A percentile compares a stretch with the other conserved stretches of the same genome.
These are phyloP conservation scores for Hoplostethus atlanticus DNA, from an alignment of 2,797 vertebrate species.

Conservation along the genomic window DNA sequence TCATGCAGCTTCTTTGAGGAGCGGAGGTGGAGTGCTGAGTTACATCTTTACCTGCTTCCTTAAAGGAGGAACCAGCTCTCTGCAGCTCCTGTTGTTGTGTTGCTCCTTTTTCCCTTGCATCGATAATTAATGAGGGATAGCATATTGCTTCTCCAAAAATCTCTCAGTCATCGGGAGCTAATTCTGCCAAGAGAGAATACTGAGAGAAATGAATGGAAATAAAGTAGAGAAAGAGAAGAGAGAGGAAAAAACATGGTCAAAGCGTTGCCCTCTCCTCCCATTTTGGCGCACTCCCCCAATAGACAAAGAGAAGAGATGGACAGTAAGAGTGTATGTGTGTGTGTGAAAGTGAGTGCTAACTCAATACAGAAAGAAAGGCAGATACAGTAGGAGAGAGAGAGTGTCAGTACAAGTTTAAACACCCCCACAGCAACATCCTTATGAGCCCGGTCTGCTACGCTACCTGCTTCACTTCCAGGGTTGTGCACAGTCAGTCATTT, in stretches of 20 bases:
- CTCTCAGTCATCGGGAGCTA: neutral
- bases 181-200: neutral
- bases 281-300: neutral
- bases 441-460: conserved; percentile 19
- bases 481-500: conserved; percentile 77
- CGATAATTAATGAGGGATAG: conserved; percentile 28
- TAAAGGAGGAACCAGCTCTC: neutral
- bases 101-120: neutral
- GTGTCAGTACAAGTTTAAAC: conserved; percentile 50
- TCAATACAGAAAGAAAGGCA: conserved; percentile 40
- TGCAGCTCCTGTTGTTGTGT: neutral
- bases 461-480: conserved; percentile 62
- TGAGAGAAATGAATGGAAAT: neutral
- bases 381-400: conserved; percentile 5
- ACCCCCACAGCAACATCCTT: conserved; percentile 18
- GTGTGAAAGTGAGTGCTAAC: neutral
- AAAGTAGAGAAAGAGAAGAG: neutral
- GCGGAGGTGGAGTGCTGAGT: conserved; percentile 13
- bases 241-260: neutral
- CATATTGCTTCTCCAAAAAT: conserved; percentile 1
- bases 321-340: neutral
- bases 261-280: neutral
- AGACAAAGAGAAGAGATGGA: neutral
- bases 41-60: neutral
- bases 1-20: conserved; percentile 33